Percentiles rank a stretch among this genome's conserved stretches.
Conservation (phyloP, 2,888 invertebrate genomes). For the Muschampia staudingeri region DNA sequence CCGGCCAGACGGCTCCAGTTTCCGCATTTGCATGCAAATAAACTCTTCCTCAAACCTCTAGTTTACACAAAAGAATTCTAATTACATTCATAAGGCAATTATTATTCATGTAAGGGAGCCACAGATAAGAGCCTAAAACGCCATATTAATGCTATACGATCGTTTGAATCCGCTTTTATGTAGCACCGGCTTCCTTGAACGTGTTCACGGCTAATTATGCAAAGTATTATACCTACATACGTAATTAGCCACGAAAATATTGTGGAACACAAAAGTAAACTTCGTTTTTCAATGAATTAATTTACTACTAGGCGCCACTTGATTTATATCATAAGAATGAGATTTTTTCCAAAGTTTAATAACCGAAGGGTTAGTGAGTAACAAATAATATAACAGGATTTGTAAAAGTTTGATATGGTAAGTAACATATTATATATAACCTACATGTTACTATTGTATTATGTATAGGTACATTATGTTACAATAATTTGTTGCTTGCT, state of each 20-base stretch:
- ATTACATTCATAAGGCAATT: slow-evolving; percentile 61
- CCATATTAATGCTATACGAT: slow-evolving; percentile 50
- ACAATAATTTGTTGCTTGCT: too few species aligned
- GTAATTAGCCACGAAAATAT: slow-evolving; percentile 20
- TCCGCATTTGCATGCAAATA: slow-evolving; percentile 27
- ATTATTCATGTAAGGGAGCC: slow-evolving; percentile 63
- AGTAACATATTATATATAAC: too few species aligned
- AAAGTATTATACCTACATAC: slow-evolving; percentile 4
- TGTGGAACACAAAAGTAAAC: neutral
- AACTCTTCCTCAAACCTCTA: slow-evolving; percentile 12
- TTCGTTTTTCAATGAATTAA: neutral
- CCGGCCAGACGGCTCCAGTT: neutral
- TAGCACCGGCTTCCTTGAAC: slow-evolving; percentile 12
- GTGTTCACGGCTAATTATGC: slow-evolving; percentile 15
- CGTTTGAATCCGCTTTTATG: slow-evolving; percentile 30
- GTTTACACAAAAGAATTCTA: slow-evolving; percentile 61
- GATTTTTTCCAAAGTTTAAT: too few species aligned
- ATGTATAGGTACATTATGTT: too few species aligned
- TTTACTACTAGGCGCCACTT: neutral
- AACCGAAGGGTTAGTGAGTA: too few species aligned
- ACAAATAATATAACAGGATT: too few species aligned
- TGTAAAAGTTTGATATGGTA: too few species aligned
- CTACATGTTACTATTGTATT: too few species aligned
- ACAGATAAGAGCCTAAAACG: slow-evolving; percentile 56
- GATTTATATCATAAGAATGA: neutral